These are phyloP conservation scores for Hemithea aestivaria DNA, from an alignment of 2,888 invertebrate genomes.

Conservation along the genomic window DNA sequence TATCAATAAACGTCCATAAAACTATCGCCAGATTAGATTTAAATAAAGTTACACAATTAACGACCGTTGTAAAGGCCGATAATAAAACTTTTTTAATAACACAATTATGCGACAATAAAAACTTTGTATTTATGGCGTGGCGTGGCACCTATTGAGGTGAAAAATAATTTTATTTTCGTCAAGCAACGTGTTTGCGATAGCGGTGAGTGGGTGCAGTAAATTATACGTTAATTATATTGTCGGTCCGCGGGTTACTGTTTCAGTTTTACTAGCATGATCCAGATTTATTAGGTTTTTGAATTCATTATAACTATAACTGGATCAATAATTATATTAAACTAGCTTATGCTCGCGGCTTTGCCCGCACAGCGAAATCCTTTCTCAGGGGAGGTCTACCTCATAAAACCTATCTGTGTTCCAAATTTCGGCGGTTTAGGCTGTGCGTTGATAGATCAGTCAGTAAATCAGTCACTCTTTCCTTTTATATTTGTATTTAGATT, in stretches of 20 bases:
- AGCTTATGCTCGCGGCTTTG: too few relatives aligned
- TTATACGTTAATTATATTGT: slow-evolving; percentile 66
- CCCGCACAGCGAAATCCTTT: too few relatives aligned
- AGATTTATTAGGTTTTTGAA: slow-evolving; percentile 42
- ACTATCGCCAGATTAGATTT: slow-evolving; percentile 1
- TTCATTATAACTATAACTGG: too few relatives aligned
- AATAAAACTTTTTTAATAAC: slow-evolving; percentile 43
- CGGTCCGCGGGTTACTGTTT: slow-evolving; percentile 49
- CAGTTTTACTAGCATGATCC: slow-evolving; percentile 47
- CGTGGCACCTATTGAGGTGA: slow-evolving; percentile 54
- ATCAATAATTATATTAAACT: not conserved
- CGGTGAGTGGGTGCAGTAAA: slow-evolving; percentile 47
- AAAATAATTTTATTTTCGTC: slow-evolving; percentile 56
- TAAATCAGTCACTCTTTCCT: too few relatives aligned
- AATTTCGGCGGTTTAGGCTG: too few relatives aligned
- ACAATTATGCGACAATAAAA: slow-evolving; percentile 51
- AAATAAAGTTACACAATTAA: slow-evolving; percentile 20
- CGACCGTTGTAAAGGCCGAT: slow-evolving; percentile 30
- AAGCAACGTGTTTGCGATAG: slow-evolving; percentile 68
- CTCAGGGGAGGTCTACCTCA: too few relatives aligned
- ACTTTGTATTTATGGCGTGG: slow-evolving; percentile 58
- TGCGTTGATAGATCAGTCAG: too few relatives aligned
- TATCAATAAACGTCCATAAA: not conserved
- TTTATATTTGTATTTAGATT: too few relatives aligned
- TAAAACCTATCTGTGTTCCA: too few relatives aligned